Base-by-base conservation (phyloP, 2,888 invertebrate genomes). In the Limnephilus auricula region DNA sequence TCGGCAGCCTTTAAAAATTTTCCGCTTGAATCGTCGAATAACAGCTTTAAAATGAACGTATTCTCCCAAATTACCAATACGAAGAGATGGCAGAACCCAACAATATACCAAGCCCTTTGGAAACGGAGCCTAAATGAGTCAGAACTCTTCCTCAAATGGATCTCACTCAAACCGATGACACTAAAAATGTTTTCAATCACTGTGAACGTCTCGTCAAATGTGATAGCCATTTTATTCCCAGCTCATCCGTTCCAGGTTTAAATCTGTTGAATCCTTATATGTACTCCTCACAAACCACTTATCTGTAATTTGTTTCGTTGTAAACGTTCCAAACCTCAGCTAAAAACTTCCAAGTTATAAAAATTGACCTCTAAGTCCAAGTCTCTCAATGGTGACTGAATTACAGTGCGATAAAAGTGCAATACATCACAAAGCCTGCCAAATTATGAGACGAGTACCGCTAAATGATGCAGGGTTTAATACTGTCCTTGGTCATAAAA, bases 1-100 rank as follows among this genome's bases (percentile, higher is more conserved):
- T 92, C 92, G 18, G 92, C 88, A 15, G 91, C 90, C 65, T 91
- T 91, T 25, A 92, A 85, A 65, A 92, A 92, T n/a, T 86, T 90
- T 10, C 90, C 92, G 5, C 84, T 82, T 2, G 45, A 45, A 2
- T 90, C 84, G 32, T 83, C 91, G 6, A 87, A 31, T 25, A 79
- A 30, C 10, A 92, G 34, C 13, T 79, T 86, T 45, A 85, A 9
- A 5, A 89, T 84, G 31, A 82, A 82, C 0, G n/a, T n/a, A n/a
- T n/a, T n/a, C n/a, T n/a, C 92, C 30, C 92, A 91, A 10, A 85
- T 32, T 34, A 91, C 86, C 78, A 92, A 34, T 5, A 88, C 79
- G 13, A 88, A 79, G 32, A 92, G 83, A 34, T 92, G 91, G 79
- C 91, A 84, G 34, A 92, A 90, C 18, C 91, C 92, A 18, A 91